These are phyloP conservation scores for Morelia viridis DNA, from an alignment of 2,797 vertebrate species.

Conservation along the genomic window DNA sequence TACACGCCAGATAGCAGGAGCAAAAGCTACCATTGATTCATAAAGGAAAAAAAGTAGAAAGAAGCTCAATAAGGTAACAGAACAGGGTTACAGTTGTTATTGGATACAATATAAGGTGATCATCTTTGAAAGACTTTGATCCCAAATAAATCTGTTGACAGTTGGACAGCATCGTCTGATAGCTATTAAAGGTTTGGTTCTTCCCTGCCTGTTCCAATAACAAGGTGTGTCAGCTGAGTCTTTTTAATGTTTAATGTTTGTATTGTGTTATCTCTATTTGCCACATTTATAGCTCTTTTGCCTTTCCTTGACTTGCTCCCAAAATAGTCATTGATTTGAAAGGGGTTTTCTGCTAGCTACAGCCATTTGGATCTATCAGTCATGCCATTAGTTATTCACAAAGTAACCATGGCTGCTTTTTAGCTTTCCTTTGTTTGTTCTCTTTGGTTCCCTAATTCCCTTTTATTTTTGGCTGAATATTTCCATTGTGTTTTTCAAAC, in stretches of 20 bases:
- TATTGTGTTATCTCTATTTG: background rate
- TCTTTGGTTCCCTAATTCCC: constrained; percentile 30
- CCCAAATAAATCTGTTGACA: background rate
- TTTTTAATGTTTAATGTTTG: background rate
- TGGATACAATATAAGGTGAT: background rate
- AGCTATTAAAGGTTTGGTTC: background rate
- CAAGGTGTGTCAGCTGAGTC: background rate
- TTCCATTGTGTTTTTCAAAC: constrained; percentile 8
- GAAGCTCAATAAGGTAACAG: constrained; percentile 2
- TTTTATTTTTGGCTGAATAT: constrained; percentile 34
- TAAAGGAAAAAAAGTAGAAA: constrained; percentile 1
- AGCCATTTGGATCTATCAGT: fast-evolving
- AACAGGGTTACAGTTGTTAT: background rate
- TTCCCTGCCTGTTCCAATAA: background rate
- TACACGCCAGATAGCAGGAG: background rate
- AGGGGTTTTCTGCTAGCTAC: background rate
- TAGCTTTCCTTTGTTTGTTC: constrained; percentile 14
- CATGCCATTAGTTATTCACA: constrained; percentile 3
- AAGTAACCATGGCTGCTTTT: background rate
- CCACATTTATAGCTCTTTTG: background rate
- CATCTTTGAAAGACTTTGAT: background rate
- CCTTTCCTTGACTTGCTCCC: background rate
- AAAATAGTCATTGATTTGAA: background rate
- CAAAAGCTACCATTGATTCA: background rate
- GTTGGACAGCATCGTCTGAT: background rate